Conservation (phyloP, 2,888 invertebrate genomes). For the Ceramica pisi region DNA sequence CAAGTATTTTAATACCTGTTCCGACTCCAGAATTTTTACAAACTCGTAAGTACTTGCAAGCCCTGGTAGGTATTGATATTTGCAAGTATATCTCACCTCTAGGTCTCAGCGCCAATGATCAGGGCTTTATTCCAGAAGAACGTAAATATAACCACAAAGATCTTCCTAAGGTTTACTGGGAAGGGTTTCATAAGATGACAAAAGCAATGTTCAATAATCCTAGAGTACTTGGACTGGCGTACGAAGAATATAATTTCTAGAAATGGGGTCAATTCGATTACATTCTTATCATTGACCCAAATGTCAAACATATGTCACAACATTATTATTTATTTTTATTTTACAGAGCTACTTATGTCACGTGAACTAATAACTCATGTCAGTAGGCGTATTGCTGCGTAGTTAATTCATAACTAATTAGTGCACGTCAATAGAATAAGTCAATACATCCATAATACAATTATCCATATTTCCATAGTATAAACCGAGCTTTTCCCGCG, state of each 20-base stretch:
- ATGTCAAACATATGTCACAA: slow-evolving; percentile 40
- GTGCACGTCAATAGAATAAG: not conserved
- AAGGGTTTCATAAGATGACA: not conserved
- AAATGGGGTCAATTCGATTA: slow-evolving; percentile 40
- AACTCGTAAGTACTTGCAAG: too few relatives aligned
- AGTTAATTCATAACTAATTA: slow-evolving; percentile 2
- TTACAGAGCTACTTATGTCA: slow-evolving; percentile 33
- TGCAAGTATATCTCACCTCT: too few relatives aligned
- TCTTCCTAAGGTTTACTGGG: not conserved
- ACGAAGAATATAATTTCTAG: slow-evolving; percentile 25
- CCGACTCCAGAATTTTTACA: too few relatives aligned
- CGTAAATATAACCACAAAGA: not conserved
- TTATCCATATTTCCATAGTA: not conserved
- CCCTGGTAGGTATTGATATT: too few relatives aligned
- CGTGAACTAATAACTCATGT: slow-evolving; percentile 18
- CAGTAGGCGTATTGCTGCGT: slow-evolving; percentile 6
- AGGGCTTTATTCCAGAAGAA: not conserved
- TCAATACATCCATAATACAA: not conserved
- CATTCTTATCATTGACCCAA: slow-evolving; percentile 60
- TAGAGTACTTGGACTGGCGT: not conserved
- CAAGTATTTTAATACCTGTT: too few relatives aligned
- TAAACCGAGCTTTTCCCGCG: too few relatives aligned
- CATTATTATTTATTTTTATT: slow-evolving; percentile 54
- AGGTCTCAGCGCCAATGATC: too few relatives aligned
- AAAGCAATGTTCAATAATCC: not conserved